phyloP scores from a whole-genome alignment of 1,140 invertebrate genomes.

The Diabrotica undecimpunctata region DNA sequence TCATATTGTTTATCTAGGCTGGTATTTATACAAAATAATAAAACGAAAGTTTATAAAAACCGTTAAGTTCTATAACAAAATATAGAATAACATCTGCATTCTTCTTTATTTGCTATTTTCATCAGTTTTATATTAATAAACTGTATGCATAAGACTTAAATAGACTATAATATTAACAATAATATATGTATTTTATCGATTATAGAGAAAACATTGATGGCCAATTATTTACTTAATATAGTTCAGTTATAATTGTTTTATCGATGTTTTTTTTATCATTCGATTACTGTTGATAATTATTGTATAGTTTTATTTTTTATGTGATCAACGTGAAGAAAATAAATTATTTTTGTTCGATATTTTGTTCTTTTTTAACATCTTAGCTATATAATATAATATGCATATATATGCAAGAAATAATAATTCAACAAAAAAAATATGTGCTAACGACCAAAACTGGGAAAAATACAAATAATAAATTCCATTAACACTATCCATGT shows the following conservation, averaged over 20 bases:
- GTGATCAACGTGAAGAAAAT: slow-evolving; percentile 4
- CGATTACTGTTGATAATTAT: slow-evolving; percentile 13
- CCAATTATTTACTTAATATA: not conserved
- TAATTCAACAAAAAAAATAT: too few species aligned
- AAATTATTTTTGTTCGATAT: slow-evolving; percentile 11
- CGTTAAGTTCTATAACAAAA: not conserved
- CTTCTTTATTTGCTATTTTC: not conserved
- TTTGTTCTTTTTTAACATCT: not conserved
- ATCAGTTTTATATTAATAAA: not conserved
- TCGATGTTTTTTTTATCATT: slow-evolving; percentile 3
- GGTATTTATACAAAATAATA: not conserved
- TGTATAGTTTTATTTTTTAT: slow-evolving; percentile 20
- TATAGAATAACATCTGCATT: not conserved
- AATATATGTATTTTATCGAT: slow-evolving; percentile 9
- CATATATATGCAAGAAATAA: too few species aligned
- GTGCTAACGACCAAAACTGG: too few species aligned
- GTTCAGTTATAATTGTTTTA: not conserved
- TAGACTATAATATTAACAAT: not conserved
- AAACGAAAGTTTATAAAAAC: not conserved
- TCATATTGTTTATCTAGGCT: too few species aligned
- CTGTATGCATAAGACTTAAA: not conserved
- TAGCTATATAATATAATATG: too few species aligned
- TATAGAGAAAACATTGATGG: slow-evolving; percentile 3
- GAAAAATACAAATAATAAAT: too few species aligned
- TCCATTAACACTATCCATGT: too few species aligned